Base-by-base conservation (phyloP, 2,888 invertebrate species). In the Pogonocherus hispidulus region DNA sequence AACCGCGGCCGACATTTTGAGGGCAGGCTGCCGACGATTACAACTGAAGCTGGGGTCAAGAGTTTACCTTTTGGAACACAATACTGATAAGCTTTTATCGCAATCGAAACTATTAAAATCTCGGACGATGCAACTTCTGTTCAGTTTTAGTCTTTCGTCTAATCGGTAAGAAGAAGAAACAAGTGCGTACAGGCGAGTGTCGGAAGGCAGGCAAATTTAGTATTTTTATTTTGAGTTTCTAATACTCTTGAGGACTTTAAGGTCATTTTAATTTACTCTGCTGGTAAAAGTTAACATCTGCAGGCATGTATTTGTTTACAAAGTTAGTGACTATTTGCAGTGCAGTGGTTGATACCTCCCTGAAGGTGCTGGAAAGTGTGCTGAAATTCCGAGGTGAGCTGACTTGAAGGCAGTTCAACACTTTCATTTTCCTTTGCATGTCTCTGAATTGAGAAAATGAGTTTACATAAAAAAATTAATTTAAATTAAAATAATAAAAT, bases 341-440 rank as follows among this genome's bases (percentile, higher is more conserved):
- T 56, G 71, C 69, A 11, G 11, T 70, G 6, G 55, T 70, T 20
- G 69, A 74, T 18, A 66, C 57, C 35, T 35, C 62, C 11, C 23
- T 72, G 23, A 72, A 74, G 44, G 16, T 65, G 9, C 4, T 71
- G 0, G 72, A 69, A 22, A 52, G 63, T 5, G 8, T 65, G 3
- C 54, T 70, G 37, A 54, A 57, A 4, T 72, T 72, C 46, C 51
- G 56, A 62, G 69, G 74, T 74, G 63, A 69, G 74, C 66, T 37
- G 3, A 56, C 19, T 56, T n/a, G n/a, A n/a, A n/a, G n/a, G n/a
- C n/a, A n/a, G n/a, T n/a, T n/a, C n/a, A n/a, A n/a, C n/a, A n/a
- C n/a, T n/a, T n/a, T n/a, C n/a, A n/a, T n/a, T n/a, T n/a, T n/a
- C n/a, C n/a, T n/a, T n/a, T n/a, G n/a, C n/a, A n/a, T n/a, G n/a